phyloP scores from a whole-genome alignment of 2,797 vertebrate genomes.

The Hippoglossus hippoglossus region DNA sequence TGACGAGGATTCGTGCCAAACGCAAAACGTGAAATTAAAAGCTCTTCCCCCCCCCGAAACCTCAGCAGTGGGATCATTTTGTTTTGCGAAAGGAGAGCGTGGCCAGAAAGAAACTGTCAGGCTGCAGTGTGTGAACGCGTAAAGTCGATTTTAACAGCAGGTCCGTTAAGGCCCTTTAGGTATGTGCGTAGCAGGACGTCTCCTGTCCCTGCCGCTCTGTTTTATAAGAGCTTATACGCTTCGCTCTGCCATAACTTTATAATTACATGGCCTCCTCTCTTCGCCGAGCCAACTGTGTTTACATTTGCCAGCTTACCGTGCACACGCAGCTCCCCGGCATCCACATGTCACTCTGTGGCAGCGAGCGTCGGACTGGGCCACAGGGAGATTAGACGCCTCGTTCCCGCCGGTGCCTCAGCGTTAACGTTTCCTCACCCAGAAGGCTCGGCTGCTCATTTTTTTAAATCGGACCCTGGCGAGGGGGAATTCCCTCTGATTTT shows the following conservation, averaged over 20 bases:
- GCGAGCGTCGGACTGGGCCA: constrained; percentile 64
- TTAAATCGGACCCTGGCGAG: constrained; percentile 13
- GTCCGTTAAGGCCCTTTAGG: constrained; percentile 40
- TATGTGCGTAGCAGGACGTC: constrained; percentile 32
- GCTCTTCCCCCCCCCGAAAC: constrained; percentile 51
- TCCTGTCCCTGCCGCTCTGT: constrained; percentile 29
- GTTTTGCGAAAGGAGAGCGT: constrained; percentile 47
- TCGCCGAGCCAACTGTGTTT: constrained; percentile 65
- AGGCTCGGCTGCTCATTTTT: constrained; percentile 37
- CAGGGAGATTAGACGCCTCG: constrained; percentile 73
- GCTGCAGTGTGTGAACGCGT: constrained; percentile 54
- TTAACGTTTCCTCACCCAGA: constrained; percentile 52
- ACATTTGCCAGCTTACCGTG: constrained; percentile 74
- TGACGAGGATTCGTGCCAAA: constrained; percentile 66
- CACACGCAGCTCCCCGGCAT: constrained; percentile 47
- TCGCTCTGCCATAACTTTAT: constrained; percentile 68
- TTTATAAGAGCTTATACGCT: constrained; percentile 58
- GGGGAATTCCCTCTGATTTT: constrained; percentile 27
- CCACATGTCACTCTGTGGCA: constrained; percentile 61
- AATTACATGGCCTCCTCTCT: constrained; percentile 64
- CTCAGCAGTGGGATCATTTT: constrained; percentile 66
- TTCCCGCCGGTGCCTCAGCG: constrained; percentile 57
- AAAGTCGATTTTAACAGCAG: constrained; percentile 59
- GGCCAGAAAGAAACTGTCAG: constrained; percentile 53
- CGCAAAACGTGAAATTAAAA: constrained; percentile 72